phyloP scores from a whole-genome alignment of 30 jellyfish, hydroid and myxozoan species.

The Mastigias papua region DNA sequence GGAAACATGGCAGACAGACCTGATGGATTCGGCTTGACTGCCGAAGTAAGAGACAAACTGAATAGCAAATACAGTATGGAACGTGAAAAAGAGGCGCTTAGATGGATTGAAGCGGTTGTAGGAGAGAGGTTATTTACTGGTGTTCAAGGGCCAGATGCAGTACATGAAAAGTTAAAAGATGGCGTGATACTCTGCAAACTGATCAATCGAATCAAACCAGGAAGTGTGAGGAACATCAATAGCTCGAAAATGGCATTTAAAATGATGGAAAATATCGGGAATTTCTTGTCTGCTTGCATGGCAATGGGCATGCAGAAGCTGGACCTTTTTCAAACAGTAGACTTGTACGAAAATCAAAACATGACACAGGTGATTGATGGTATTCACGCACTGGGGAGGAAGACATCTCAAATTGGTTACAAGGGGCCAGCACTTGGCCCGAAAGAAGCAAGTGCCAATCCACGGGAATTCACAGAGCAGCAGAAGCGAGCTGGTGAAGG shows the following conservation, averaged over 20 bases:
- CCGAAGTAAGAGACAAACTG: slow-evolving; percentile 65
- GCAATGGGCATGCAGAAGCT: slow-evolving; percentile 65
- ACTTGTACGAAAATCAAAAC: slow-evolving; percentile 85
- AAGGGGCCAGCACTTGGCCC: slow-evolving; percentile 78
- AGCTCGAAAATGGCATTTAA: slow-evolving; percentile 73
- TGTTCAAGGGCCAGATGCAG: slow-evolving; percentile 72
- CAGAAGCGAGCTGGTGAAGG: slow-evolving; percentile 52
- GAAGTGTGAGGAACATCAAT: slow-evolving; percentile 82
- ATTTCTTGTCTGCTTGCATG: slow-evolving; percentile 74
- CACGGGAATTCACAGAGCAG: slow-evolving; percentile 19
- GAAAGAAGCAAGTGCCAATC: slow-evolving; percentile 60
- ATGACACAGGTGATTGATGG: slow-evolving; percentile 95
- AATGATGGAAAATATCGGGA: slow-evolving; percentile 93
- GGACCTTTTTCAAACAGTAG: slow-evolving; percentile 94
- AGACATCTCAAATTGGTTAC: slow-evolving; percentile 61
- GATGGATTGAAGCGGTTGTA: slow-evolving; percentile 83
- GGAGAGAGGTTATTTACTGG: slow-evolving; percentile 67
- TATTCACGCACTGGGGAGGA: slow-evolving; percentile 90
- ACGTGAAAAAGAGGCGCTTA: slow-evolving; percentile 69
- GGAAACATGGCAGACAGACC: slow-evolving; percentile 72
- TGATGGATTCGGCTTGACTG: slow-evolving; percentile 66
- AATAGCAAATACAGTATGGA: slow-evolving; percentile 70
- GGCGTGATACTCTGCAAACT: slow-evolving; percentile 86
- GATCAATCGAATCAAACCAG: slow-evolving; percentile 81
- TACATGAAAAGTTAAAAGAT: slow-evolving; percentile 79